Base-by-base conservation (phyloP, 2,113 vertebrate species). In the Phylloscopus trochilus region DNA sequence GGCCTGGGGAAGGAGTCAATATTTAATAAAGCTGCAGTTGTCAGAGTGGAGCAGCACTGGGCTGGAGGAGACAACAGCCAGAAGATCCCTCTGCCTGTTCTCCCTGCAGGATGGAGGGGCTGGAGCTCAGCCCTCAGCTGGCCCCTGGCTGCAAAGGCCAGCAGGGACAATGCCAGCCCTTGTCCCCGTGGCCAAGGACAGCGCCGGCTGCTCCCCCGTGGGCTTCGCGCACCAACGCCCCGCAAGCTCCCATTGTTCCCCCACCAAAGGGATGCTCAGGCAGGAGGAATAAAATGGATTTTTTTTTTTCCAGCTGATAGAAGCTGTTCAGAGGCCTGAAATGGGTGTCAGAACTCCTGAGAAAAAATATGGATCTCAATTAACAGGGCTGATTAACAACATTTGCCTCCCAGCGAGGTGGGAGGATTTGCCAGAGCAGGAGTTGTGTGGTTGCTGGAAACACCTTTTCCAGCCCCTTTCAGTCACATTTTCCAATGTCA, bases 321-420 rank as follows among this genome's bases (percentile, higher is more conserved):
- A 31, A 76, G 93, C 70, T 83, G 59, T 56, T 93, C 39, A 41
- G 68, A 80, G 82, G 82, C 95, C 73, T 93, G 53, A 62, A 91
- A 79, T 18, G 69, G 89, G 69, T 82, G 95, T 75, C 69, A 92
- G 74, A 89, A 69, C 88, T 86, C 81, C 21, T 1, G 51, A 92
- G 82, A 20, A 87, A 87, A 90, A 96, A 83, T 52, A 92, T 5
- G n/a, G 88, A 82, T 89, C 91, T 81, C 73, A 46, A 24, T 81
- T 89, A 89, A 31, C 21, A 18, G 86, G 49, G 17, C 41, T 92
- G 95, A 92, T 93, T 83, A 84, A 79, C 92, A 83, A 58, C 80
- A 68, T 90, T 94, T 75, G 79, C 88, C 49, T 92, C 75, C n/a
- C 39, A 27, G 79, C 70, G 33, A 23, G n/a, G 78, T 31, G 51